phyloP scores from a whole-genome alignment of 2,888 invertebrate genomes.

The Pegoplata infirma region DNA sequence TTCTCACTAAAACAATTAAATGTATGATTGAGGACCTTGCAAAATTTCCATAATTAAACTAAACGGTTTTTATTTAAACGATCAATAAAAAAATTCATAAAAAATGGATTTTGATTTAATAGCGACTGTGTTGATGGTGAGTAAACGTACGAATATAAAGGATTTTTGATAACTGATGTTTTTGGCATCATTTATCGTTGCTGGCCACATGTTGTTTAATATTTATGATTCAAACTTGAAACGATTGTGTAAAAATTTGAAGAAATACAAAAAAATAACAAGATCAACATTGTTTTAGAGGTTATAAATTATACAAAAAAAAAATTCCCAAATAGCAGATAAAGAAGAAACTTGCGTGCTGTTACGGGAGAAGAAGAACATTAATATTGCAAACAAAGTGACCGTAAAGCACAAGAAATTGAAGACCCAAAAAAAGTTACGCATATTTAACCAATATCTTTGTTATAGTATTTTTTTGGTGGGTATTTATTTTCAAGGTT shows the following conservation, averaged over 20 bases:
- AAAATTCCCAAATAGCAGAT: not conserved
- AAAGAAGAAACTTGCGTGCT: conserved; percentile 35
- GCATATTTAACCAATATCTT: conserved; percentile 24
- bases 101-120: conserved; percentile 34
- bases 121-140: conserved; percentile 14
- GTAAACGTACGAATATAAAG: conserved; percentile 25
- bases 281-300: conserved; percentile 30
- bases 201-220: conserved; percentile 52
- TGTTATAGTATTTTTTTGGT: conserved; percentile 14
- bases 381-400: conserved; percentile 44
- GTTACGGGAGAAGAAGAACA: conserved; percentile 23
- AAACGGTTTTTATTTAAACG: conserved; percentile 29
- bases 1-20: conserved; percentile 30
- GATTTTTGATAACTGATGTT: conserved; percentile 7
- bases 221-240: conserved; percentile 44
- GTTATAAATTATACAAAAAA: conserved; percentile 53
- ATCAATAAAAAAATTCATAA: conserved; percentile 36
- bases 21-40: conserved; percentile 10
- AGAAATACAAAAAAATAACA: conserved; percentile 19
- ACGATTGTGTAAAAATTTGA: conserved; percentile 30
- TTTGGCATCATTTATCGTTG: conserved; percentile 28
- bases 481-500: conserved; percentile 10
- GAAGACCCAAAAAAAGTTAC: conserved; percentile 40
- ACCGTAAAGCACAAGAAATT: conserved; percentile 27
- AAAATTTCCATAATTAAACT: conserved; percentile 48